Evolutionary conservation across 92 coral and sea anemone species (phyloP).

Genomic region (Palythoa heliodiscus): DNA sequence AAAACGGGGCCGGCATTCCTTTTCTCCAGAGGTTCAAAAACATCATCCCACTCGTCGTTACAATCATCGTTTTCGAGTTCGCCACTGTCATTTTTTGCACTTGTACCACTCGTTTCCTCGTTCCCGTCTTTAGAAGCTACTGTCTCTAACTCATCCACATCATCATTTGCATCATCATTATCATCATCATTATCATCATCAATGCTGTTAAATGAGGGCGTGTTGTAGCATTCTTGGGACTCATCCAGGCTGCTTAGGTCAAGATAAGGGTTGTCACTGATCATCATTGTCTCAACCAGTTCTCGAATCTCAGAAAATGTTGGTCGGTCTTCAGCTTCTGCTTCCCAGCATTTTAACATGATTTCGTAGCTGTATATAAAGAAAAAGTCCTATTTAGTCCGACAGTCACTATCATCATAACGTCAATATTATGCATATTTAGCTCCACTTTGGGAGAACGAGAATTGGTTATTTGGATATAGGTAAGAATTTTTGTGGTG

Average conservation of each 20-base stretch:
- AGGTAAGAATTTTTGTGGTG: not conserved
- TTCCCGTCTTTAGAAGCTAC: not conserved
- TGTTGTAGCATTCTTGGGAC: constrained; percentile 73
- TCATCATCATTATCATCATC: constrained; percentile 8
- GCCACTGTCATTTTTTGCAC: not conserved
- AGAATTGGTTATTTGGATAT: not conserved
- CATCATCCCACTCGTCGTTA: constrained; percentile 7
- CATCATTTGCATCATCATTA: not conserved
- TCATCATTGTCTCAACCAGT: constrained; percentile 75
- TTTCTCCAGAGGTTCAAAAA: constrained; percentile 8
- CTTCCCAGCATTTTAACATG: constrained; percentile 77
- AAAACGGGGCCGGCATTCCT: constrained; percentile 20
- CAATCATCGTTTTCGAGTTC: constrained; percentile 11
- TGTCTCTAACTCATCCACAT: constrained; percentile 32
- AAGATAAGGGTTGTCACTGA: constrained; percentile 72
- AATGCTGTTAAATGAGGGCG: constrained; percentile 80
- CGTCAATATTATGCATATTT: too few relatives aligned
- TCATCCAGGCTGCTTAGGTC: constrained; percentile 80
- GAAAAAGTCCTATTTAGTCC: not conserved
- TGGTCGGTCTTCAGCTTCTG: constrained; percentile 68
- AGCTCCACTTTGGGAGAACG: not conserved
- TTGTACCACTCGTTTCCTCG: not conserved
- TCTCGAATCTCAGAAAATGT: constrained; percentile 63
- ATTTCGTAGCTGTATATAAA: constrained; percentile 54
- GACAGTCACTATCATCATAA: not conserved